These are phyloP conservation scores for Aix galericulata DNA, from an alignment of 2,113 vertebrate species.

Conservation along the genomic window DNA sequence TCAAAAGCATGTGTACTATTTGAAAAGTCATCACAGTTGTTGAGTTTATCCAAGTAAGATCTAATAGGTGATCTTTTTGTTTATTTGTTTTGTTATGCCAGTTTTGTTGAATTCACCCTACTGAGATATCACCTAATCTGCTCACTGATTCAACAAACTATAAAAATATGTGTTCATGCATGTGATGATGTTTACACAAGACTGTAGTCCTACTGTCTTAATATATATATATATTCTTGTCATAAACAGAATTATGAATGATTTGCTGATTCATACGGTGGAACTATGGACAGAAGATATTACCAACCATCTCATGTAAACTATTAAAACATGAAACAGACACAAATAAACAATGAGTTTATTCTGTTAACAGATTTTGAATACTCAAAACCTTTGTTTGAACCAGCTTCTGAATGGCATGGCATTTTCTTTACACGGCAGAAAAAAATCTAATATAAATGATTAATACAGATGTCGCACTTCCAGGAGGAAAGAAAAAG, in stretches of 20 bases:
- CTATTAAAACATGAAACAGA: not conserved
- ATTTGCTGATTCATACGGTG: not conserved
- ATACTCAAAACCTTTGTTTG: not conserved
- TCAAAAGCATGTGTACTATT: not conserved
- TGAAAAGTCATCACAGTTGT: not conserved
- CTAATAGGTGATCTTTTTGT: not conserved
- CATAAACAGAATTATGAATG: not conserved
- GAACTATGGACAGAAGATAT: not conserved
- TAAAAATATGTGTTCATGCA: not conserved
- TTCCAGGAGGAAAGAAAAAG: not conserved
- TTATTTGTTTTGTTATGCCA: no score
- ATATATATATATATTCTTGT: no score
- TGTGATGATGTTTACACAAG: not conserved
- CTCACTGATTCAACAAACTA: not conserved
- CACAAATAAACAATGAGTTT: not conserved
- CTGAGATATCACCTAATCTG: not conserved
- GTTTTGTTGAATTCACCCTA: not conserved
- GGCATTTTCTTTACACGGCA: not conserved
- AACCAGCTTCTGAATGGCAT: not conserved
- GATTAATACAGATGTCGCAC: rapidly evolving
- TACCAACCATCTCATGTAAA: not conserved
- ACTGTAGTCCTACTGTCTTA: not conserved
- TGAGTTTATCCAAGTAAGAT: rapidly evolving
- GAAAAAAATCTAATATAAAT: not conserved
- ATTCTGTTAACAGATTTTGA: not conserved